phyloP scores from a whole-genome alignment of 2,797 vertebrate genomes.

The Sebastes umbrosus region DNA sequence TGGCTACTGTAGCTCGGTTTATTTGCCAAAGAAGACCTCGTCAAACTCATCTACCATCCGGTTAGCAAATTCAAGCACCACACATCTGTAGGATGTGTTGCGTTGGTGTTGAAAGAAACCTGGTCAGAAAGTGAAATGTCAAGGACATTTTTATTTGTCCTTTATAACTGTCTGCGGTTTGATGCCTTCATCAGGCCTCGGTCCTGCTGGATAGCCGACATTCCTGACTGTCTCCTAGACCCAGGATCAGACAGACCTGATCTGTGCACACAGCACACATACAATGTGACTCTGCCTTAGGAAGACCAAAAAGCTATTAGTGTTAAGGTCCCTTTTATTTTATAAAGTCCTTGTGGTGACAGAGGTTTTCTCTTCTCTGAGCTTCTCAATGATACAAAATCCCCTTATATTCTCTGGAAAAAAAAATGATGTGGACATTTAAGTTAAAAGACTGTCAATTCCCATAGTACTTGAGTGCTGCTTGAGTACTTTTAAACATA shows the following conservation, averaged over 20 bases:
- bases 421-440: not conserved
- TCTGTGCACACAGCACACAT: not conserved
- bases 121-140: conserved; percentile 6
- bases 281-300: not conserved
- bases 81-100: conserved; percentile 30
- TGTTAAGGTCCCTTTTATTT: conserved; percentile 12
- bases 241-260: conserved; percentile 20
- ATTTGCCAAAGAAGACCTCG: not conserved
- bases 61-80: conserved; percentile 1
- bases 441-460: not conserved
- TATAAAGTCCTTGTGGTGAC: conserved; percentile 14
- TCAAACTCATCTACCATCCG: conserved; percentile 10
- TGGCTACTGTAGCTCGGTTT: not conserved
- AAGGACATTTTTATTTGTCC: conserved; percentile 50
- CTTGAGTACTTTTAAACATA: not conserved
- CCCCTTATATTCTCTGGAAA: not conserved
- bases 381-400: not conserved
- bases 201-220: conserved; percentile 26
- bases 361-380: not conserved
- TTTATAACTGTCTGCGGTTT: conserved; percentile 21
- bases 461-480: not conserved
- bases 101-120: conserved; percentile 1
- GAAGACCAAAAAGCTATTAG: conserved; percentile 6
- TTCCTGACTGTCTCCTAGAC: conserved; percentile 44
- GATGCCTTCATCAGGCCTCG: conserved; percentile 29